Evolutionary conservation across 2,797 vertebrate genomes (phyloP), one percentile per base, ranked within the genome.

Genomic region (Melanotaenia pygmaea): DNA sequence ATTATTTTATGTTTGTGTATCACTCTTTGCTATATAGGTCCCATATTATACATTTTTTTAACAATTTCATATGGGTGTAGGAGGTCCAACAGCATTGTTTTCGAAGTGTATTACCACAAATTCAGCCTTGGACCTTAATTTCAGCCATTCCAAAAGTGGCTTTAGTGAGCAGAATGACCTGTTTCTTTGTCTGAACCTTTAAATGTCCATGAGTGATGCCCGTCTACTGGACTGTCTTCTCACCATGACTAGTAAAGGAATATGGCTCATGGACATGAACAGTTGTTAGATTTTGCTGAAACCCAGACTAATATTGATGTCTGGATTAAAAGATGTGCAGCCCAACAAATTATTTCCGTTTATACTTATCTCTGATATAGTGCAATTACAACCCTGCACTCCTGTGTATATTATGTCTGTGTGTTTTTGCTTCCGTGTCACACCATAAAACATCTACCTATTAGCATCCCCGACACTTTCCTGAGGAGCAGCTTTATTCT

Each of bases 381-480:
- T 57, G 70, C 67, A 72, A 74, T 86, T 80, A 83, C 84, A 85
- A 43, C 69, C 60, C 72, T 28, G 38, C 76, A 74, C 59, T 74
- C 64, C 60, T 72, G 53, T 72, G 54, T 77, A 59, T 85, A 82
- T 76, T 37, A 2, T 35, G 12, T 16, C 14, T 40, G 38, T 40
- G 38, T 40, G 38, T 40, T 40, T 40, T 2, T 37, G 13, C 38
- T 4, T 16, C 13, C 4, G 81, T 88, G 89, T 85, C 75, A 37
- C 65, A 72, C 80, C 76, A 89, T 92, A 91, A 92, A 91, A 86
- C 89, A 92, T 84, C 70, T 75, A 64, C 80, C 70, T 80, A 91
- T 93, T 91, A 91, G 86, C 84, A 90, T 85, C 89, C 67, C 22
- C 86, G 88, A 89, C 89, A 87, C 76, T 87, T 82, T 82, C 74